Conservation (phyloP, 1,140 invertebrate species). For the Nilaparvata lugens region DNA sequence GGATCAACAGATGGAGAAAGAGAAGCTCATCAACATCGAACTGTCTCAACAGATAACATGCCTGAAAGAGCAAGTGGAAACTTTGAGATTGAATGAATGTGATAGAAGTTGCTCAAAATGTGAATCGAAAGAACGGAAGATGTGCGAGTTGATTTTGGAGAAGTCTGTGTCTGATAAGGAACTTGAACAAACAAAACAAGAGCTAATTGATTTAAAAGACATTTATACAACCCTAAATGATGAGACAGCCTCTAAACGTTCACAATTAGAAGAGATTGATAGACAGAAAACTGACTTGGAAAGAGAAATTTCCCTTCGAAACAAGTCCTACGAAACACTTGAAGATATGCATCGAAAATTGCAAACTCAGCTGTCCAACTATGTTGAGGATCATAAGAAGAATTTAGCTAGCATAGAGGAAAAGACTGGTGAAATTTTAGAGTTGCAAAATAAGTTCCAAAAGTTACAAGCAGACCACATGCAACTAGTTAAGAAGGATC, state of each 20-base stretch:
- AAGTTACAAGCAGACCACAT: too few species aligned
- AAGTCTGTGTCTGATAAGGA: conserved; percentile 14
- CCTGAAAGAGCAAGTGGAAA: conserved; percentile 13
- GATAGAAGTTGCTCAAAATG: neutral
- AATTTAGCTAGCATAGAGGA: neutral
- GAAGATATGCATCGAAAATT: neutral
- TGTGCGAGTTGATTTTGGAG: conserved; percentile 23
- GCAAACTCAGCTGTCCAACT: neutral
- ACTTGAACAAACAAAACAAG: conserved; percentile 5
- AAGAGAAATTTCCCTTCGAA: neutral
- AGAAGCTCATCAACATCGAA: conserved; percentile 7
- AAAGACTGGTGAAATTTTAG: neutral
- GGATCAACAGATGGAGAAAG: conserved; percentile 1
- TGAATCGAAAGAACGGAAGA: conserved; percentile 21
- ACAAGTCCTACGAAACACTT: neutral
- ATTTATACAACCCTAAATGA: neutral
- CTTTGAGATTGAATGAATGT: neutral
- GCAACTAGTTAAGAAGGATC: too few species aligned
- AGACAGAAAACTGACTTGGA: neutral
- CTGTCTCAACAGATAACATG: conserved; percentile 3
- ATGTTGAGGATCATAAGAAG: neutral
- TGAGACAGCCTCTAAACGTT: neutral
- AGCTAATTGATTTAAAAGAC: neutral
- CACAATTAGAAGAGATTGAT: neutral
- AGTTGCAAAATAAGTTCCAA: neutral